Base-by-base conservation (phyloP, 2,888 invertebrate genomes). In the Caenorhabditis afra region DNA sequence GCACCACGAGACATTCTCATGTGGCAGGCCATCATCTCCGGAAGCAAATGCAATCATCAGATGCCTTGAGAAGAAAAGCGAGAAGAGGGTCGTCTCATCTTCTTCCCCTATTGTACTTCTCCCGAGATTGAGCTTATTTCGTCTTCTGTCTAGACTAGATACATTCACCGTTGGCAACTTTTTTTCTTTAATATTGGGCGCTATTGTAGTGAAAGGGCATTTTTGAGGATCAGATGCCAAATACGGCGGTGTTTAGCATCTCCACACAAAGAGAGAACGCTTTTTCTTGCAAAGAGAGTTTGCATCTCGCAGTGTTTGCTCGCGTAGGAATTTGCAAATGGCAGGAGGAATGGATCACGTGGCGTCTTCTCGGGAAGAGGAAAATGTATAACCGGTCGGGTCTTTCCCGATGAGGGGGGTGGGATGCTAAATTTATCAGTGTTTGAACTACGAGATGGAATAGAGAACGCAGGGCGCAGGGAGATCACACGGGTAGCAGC, bases 341-440 rank as follows among this genome's bases (percentile, higher is more conserved):
- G 5, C n/a, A 14, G 29, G 22, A 41, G 44, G 58, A 58, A 73
- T 73, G 49, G 55, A 73, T 64, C 73, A 73, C 64, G 73, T 73
- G 73, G 64, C 44, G n/a, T 35, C 37, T 16, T 58, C 18, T 65
- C 45, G 23, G 58, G 58, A 57, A 57, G 57, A 29, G 7, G 29
- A 7, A 7, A 29, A 12, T 12, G 35, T 52, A 73, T 22, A 64
- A 73, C 58, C 73, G 44, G 64, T 71, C 44, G 44, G 44, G 59
- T 55, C 61, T 55, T 44, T 61, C 35, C 35, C 37, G 29, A 3
- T 29, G 7, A 7, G 29, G 29, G 29, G 7, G n/a, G n/a, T n/a
- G n/a, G n/a, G n/a, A n/a, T 29, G 44, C 73, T 64, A 73, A 58
- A 73, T 64, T 73, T 73, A 73, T 64, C 73, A 73, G 64, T 73